Evolutionary conservation across 1,140 invertebrate genomes (phyloP), one percentile per base, ranked within the genome.

Genomic region (Plodia interpunctella): DNA sequence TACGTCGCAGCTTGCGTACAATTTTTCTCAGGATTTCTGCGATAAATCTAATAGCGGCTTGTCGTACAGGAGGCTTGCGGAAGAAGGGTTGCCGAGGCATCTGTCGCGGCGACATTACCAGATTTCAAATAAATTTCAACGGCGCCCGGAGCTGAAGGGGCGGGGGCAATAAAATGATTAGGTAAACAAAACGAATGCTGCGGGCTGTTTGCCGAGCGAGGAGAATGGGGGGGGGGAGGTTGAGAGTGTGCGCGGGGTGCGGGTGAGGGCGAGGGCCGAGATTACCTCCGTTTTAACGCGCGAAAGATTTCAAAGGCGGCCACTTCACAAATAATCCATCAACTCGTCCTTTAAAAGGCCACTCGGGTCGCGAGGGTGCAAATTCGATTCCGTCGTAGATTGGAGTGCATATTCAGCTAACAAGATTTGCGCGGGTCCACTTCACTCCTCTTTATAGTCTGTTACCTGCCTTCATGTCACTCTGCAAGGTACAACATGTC

Each of bases 271-370:
- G 65, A 55, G 65, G 65, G 70, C 66, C 70, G 74, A 82, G 81
- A 86, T 86, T 87, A 85, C 83, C 85, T 87, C 76, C 83, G 77
- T 87, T 87, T 86, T 88, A 85, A 85, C 85, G 83, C 82, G 79
- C 78, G 83, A 87, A 83, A 82, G 83, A 80, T 85, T 87, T 88
- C 78, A 88, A 88, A 88, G 82, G 69, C 66, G 71, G 77, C 76
- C 83, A 86, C 85, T 88, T 84, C 83, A 86, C 85, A 85, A 84
- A 87, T 87, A 87, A 86, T 84, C 84, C 78, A 84, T 87, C 81
- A 81, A 82, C 76, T 83, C 74, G 74, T 78, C 67, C 64, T 64
- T 62, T 70, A 56, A 66, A 68, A 67, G 66, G 66, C 66, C 67
- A 63, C 68, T 70, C 62, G 68, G 53, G 59, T 57, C 59, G 62